phyloP scores from a whole-genome alignment of 2,888 invertebrate genomes.

The Drosophila anomelani region DNA sequence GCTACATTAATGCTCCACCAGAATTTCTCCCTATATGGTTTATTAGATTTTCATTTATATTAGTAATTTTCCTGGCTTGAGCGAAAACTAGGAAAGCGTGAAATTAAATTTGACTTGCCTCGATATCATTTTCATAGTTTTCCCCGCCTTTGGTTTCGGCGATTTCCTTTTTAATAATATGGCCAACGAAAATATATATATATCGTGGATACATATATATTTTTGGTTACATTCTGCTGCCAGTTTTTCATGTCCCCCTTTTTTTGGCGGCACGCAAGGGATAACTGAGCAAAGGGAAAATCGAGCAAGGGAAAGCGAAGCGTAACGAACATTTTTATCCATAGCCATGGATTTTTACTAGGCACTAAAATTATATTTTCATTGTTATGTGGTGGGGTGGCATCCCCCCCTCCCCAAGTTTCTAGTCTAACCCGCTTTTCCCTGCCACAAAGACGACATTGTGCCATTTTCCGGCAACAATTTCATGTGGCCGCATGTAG shows the following conservation, averaged over 20 bases:
- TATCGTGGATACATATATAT: neutral
- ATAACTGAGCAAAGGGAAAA: conserved; percentile 1
- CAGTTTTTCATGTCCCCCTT: conserved; percentile 50
- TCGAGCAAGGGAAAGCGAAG: conserved; percentile 46
- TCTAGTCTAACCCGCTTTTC: conserved; percentile 1
- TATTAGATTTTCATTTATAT: conserved; percentile 55
- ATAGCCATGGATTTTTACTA: conserved; percentile 71
- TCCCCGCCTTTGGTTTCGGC: neutral
- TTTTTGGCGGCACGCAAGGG: conserved; percentile 56
- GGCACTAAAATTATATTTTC: conserved; percentile 74
- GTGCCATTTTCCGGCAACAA: neutral
- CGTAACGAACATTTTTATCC: conserved; percentile 66
- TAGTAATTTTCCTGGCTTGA: conserved; percentile 33
- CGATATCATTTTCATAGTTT: conserved; percentile 61
- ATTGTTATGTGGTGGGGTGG: conserved; percentile 55
- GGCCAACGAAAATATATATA: neutral
- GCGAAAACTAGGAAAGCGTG: conserved; percentile 65
- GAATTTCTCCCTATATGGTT: conserved; percentile 14
- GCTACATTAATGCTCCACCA: neutral
- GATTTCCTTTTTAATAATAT: conserved; percentile 15
- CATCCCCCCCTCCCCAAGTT: neutral
- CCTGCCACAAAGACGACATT: neutral
- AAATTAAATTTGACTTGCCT: conserved; percentile 72
- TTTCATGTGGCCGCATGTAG: conserved; percentile 5
- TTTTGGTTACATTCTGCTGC: conserved; percentile 22